Percentiles rank a stretch among this genome's conserved stretches.
Evolutionary conservation across 1,140 invertebrate species (phyloP).

Genomic region (Calycopis cecrops): DNA sequence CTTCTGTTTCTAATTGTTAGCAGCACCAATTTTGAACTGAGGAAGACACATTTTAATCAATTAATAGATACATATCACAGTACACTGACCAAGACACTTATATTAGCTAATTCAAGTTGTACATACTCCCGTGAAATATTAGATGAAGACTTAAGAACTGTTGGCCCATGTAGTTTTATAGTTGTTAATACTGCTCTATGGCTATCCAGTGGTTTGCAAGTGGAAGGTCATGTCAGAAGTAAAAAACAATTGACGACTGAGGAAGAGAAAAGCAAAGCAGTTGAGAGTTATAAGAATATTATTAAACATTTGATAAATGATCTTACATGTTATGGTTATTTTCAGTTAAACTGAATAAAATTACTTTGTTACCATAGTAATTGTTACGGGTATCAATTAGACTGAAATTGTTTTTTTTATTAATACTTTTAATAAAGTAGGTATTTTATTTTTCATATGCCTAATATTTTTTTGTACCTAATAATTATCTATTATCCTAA

Average conservation of each 20-base stretch:
- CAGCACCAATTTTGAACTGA: conserved; percentile 38
- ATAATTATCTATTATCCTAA: too few species aligned
- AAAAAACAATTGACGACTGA: conserved; percentile 37
- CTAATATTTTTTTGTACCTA: too few species aligned
- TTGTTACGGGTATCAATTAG: too few species aligned
- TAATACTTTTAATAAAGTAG: too few species aligned
- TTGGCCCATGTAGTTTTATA: conserved; percentile 51
- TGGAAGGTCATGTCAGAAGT: conserved; percentile 61
- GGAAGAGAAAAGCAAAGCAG: conserved; percentile 39
- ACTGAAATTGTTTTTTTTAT: too few species aligned
- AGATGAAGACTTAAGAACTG: conserved; percentile 42
- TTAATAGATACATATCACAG: conserved; percentile 50
- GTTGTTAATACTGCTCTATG: conserved; percentile 58
- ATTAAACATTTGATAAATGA: conserved; percentile 55
- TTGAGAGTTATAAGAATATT: conserved; percentile 37
- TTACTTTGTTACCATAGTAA: too few species aligned
- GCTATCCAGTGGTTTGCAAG: conserved; percentile 52
- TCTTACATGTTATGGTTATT: conserved; percentile 38
- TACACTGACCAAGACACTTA: conserved; percentile 30
- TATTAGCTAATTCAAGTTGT: conserved; percentile 20
- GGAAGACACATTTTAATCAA: conserved; percentile 34
- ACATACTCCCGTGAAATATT: conserved; percentile 44
- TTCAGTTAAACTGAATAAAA: conserved; percentile 10
- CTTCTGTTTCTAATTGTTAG: conserved; percentile 49
- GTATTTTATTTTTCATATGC: too few species aligned